Evolutionary conservation across 1,140 invertebrate species (phyloP).

Genomic region (Cyclina sinensis): DNA sequence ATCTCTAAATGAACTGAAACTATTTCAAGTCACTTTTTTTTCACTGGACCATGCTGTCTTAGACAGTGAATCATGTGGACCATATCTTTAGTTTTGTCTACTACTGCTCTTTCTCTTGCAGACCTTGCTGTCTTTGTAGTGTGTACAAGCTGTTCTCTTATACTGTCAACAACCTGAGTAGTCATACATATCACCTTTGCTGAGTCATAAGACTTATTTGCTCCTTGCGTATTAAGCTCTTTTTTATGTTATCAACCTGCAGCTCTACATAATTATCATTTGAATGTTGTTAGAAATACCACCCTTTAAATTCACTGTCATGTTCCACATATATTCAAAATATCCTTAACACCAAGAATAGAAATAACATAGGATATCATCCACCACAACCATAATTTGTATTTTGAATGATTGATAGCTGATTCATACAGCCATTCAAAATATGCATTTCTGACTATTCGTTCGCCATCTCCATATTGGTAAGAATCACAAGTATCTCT

Average conservation of each 20-base stretch:
- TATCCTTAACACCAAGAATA: neutral
- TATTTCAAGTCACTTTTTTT: slow-evolving; percentile 7
- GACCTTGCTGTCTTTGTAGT: slow-evolving; percentile 23
- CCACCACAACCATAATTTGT: slow-evolving; percentile 12
- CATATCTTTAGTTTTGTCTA: slow-evolving; percentile 52
- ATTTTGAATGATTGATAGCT: neutral
- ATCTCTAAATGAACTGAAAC: slow-evolving; percentile 45
- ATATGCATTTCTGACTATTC: neutral
- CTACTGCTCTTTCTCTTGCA: slow-evolving; percentile 22
- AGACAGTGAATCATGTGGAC: slow-evolving; percentile 28
- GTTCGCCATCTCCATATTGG: neutral
- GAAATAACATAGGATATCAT: neutral
- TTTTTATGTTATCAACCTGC: slow-evolving; percentile 49
- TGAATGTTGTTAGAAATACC: slow-evolving; percentile 60
- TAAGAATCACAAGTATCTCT: slow-evolving; percentile 45
- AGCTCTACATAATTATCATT: slow-evolving; percentile 65
- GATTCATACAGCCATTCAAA: slow-evolving; percentile 1
- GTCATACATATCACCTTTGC: slow-evolving; percentile 25
- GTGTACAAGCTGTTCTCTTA: slow-evolving; percentile 15
- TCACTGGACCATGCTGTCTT: slow-evolving; percentile 1
- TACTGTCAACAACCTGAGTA: slow-evolving; percentile 48
- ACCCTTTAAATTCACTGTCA: slow-evolving; percentile 60
- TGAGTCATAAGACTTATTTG: slow-evolving; percentile 57
- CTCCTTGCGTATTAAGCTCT: slow-evolving; percentile 56
- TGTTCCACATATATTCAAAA: too few relatives aligned